Conservation (phyloP, 2,888 invertebrate genomes). For the Mimachlamys varia region DNA sequence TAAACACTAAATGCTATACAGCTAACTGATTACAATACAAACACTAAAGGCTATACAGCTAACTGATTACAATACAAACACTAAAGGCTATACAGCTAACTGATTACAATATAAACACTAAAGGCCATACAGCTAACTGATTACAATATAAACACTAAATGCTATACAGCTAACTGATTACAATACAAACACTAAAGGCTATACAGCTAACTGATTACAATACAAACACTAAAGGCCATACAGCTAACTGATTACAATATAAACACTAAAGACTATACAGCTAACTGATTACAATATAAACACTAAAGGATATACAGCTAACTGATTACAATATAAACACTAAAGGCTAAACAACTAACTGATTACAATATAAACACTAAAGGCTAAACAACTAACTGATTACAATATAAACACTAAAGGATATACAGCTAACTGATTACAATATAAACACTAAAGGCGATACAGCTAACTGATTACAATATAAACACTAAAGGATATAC, state of each 20-base stretch:
- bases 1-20: not conserved
- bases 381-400: not conserved
- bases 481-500: no score
- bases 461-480: not conserved
- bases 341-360: no score
- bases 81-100: not conserved
- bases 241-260: not conserved
- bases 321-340: not conserved
- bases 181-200: no score
- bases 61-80: not conserved
- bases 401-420: no score
- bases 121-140: no score
- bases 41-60: no score
- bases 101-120: not conserved
- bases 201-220: not conserved
- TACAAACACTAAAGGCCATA: not conserved
- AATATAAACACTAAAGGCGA: not conserved
- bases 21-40: not conserved
- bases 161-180: not conserved
- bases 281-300: not conserved
- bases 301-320: not conserved
- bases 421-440: not conserved
- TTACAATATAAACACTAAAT: not conserved
- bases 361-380: not conserved
- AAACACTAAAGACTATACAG: no score